A percentile compares a stretch with the other conserved stretches of the same genome.
These are phyloP conservation scores for Parnassius smintheus DNA, from an alignment of 2,888 invertebrate genomes.

Conservation along the genomic window DNA sequence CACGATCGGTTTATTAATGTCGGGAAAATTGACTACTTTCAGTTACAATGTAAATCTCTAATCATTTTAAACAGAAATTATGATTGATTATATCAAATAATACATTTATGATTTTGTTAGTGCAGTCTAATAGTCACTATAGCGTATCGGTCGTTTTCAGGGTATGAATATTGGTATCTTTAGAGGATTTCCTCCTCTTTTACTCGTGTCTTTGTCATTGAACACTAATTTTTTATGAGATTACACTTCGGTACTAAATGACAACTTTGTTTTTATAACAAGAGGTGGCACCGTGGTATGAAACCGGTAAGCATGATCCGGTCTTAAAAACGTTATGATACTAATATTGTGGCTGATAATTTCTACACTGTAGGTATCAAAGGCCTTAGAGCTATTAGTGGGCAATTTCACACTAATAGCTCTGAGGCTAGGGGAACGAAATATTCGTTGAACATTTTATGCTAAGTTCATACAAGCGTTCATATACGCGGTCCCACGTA, in stretches of 20 bases:
- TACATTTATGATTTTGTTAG: slow-evolving; percentile 67
- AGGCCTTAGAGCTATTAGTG: slow-evolving; percentile 70
- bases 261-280: no score
- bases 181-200: no score
- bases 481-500: background rate
- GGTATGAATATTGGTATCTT: background rate
- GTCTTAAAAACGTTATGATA: no score
- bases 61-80: slow-evolving; percentile 19
- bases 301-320: no score
- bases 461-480: slow-evolving; percentile 45
- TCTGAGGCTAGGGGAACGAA: no score
- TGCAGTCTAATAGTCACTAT: slow-evolving; percentile 41
- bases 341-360: background rate
- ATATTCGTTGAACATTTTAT: slow-evolving; percentile 57
- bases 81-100: slow-evolving; percentile 38
- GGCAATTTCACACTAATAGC: slow-evolving; percentile 53
- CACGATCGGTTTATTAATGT: slow-evolving; percentile 41
- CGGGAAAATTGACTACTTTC: slow-evolving; percentile 26
- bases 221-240: no score
- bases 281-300: no score
- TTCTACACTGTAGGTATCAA: slow-evolving; percentile 57
- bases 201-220: no score
- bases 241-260: no score
- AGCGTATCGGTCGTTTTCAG: background rate
- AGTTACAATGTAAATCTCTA: slow-evolving; percentile 19